Base-by-base conservation (phyloP, 2,888 invertebrate genomes). In the Coleophora flavipennella region DNA sequence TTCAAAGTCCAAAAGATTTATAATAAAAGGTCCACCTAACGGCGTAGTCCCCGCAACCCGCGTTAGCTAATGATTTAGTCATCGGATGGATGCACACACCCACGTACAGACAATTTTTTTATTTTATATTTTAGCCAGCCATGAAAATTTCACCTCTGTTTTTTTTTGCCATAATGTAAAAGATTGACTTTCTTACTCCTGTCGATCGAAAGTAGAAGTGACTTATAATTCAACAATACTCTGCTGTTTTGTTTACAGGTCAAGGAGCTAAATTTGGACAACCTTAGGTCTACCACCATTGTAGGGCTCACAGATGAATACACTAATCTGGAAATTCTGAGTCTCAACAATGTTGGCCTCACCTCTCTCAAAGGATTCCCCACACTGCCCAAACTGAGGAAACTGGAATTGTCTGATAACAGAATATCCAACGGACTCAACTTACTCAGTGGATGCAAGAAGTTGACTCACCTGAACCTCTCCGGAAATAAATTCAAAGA, bases 401-500 rank as follows among this genome's bases (percentile, higher is more conserved):
- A 95, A 87, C 91, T 96, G 73, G 98, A 98, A 79, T 85, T 98
- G 45, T 97, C 97, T 63, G 98, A 98, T 85, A 94, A 94, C 87
- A 91, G 97, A 87, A 96, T 99, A 88, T 93, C 94, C 43, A 92
- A 89, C 67, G 96, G 97, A 40, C 88, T 99, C 48, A 93, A 95
- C 76, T 88, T 94, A 62, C 88, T 98, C 45, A 89, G 89, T 61
- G 92, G 93, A 50, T 96, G 96, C 79, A 93, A 95, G 53, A 95
- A 94, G 74, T 84, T 99, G 58, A 92, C 94, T 72, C 91, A 94
- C 74, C 89, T 99, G 44, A 97, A 96, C 80, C 88, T 99, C 55
- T 96, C 97, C 66, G 97, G 97, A 42, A 99, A 99, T 80, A 97
- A 94, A 89, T 95, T 99, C 59, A 96, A 94, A 86, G 96, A 97